Evolutionary conservation across 2,797 vertebrate species (phyloP).

Genomic region (Anolis apletophallus): DNA sequence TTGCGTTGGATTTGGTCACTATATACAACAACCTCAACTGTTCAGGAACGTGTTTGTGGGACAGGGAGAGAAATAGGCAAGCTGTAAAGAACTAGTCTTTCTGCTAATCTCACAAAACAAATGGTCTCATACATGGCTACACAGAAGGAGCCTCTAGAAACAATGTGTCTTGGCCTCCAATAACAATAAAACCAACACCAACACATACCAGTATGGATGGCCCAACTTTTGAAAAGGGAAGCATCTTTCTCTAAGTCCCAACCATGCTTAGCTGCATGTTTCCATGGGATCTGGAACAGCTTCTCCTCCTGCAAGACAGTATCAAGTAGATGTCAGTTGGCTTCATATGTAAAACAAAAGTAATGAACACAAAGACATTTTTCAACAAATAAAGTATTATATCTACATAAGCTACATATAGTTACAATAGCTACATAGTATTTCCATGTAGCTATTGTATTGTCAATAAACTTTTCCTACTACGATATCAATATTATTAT

Average conservation of each 20-base stretch:
- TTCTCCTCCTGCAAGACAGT: slow-evolving; percentile 82
- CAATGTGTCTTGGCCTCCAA: neutral
- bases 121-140: neutral
- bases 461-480: neutral
- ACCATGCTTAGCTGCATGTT: slow-evolving; percentile 94
- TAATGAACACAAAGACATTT: slow-evolving; percentile 10
- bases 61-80: neutral
- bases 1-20: neutral
- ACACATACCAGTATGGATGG: slow-evolving; percentile 93
- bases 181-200: rapidly evolving
- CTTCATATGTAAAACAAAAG: neutral
- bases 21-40: neutral
- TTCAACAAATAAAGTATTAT: neutral
- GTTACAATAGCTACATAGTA: neutral
- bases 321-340: neutral
- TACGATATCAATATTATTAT: neutral
- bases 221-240: slow-evolving; percentile 92
- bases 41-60: neutral
- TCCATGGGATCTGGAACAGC: slow-evolving; percentile 96
- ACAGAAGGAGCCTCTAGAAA: neutral
- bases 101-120: neutral
- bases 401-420: no score
- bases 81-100: neutral
- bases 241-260: slow-evolving; percentile 96
- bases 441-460: neutral